Evolutionary conservation across 2,797 vertebrate genomes (phyloP).

Genomic region (Gobio occitaniae): DNA sequence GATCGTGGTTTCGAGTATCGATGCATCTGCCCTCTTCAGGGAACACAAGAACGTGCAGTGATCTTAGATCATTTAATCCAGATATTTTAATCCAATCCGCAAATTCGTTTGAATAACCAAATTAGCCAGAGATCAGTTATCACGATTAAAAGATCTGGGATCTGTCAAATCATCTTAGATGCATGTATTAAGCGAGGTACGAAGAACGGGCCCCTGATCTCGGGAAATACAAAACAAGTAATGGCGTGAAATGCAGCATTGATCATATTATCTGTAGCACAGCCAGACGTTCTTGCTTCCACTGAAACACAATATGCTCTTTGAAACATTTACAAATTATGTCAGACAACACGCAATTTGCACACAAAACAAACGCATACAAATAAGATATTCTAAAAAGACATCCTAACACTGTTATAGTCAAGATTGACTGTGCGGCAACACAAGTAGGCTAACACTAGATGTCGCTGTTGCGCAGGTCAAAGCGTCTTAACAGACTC

Average conservation of each 20-base stretch:
- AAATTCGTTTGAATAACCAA: too few relatives aligned
- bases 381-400: neutral
- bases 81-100: too few relatives aligned
- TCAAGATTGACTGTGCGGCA: neutral
- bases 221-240: neutral
- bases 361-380: neutral
- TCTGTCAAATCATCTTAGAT: too few relatives aligned
- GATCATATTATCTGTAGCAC: neutral
- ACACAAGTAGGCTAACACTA: neutral
- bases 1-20: too few relatives aligned
- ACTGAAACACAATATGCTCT: neutral
- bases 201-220: too few relatives aligned
- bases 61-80: too few relatives aligned
- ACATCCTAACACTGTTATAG: neutral
- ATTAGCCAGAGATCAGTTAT: too few relatives aligned
- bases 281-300: neutral
- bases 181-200: too few relatives aligned
- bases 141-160: too few relatives aligned
- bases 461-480: constrained; percentile 27
- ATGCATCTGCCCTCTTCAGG: too few relatives aligned
- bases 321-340: neutral
- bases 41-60: too few relatives aligned
- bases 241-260: neutral
- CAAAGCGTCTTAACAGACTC: neutral
- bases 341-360: too few relatives aligned